Evolutionary conservation across 2,113 vertebrate species (phyloP).

Genomic region (Urocolius indicus): DNA sequence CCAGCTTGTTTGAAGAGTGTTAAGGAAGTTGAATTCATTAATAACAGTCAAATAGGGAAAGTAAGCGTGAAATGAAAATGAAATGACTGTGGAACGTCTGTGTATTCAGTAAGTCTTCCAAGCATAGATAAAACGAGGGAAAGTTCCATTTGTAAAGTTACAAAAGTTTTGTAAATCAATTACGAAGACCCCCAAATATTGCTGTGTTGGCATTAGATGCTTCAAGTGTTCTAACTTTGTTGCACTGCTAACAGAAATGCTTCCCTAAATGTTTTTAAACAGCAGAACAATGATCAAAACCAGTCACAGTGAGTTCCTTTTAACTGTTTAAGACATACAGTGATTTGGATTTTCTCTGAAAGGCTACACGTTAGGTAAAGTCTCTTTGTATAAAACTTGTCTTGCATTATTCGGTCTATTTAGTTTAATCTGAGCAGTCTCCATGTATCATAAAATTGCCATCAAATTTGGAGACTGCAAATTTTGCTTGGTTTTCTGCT

Average conservation of each 20-base stretch:
- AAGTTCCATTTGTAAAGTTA: background rate
- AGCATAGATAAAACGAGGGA: background rate
- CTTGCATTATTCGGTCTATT: background rate
- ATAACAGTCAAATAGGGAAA: background rate
- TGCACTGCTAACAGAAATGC: background rate
- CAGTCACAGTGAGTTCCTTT: background rate
- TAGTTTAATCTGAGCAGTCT: background rate
- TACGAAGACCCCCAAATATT: background rate
- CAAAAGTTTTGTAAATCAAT: background rate
- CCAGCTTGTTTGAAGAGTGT: background rate
- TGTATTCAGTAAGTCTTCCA: background rate
- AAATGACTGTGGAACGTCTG: background rate
- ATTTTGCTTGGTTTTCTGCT: background rate
- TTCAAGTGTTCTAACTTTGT: background rate
- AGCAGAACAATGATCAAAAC: background rate
- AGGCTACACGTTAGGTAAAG: background rate
- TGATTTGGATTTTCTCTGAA: background rate
- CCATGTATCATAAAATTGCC: background rate
- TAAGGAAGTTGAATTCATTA: background rate
- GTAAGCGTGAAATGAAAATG: too few species aligned
- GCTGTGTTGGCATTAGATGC: background rate
- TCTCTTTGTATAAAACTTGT: background rate
- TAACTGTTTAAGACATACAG: background rate
- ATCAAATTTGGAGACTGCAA: background rate
- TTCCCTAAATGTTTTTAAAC: background rate